These are phyloP conservation scores for Cremastinae sp. DNA, from an alignment of 2,888 invertebrate genomes.

Conservation along the genomic window DNA sequence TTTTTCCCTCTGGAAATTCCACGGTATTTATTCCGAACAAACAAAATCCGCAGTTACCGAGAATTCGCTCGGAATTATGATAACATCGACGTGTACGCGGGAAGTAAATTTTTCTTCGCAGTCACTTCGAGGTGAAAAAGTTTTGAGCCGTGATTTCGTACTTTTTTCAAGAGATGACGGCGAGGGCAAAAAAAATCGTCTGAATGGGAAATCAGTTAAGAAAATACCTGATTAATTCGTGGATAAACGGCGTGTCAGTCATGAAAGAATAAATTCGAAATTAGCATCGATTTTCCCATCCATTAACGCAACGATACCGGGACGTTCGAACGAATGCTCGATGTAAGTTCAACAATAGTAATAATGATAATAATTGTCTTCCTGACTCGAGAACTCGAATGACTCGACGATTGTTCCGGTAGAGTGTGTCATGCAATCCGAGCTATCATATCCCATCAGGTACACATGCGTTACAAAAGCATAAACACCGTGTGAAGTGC, in stretches of 20 bases:
- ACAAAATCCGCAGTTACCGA: neutral
- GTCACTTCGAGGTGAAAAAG: neutral
- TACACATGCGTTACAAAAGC: conserved; percentile 22
- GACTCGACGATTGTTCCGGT: conserved; percentile 22
- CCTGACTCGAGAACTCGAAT: conserved; percentile 17
- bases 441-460: conserved; percentile 32
- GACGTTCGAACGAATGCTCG: neutral
- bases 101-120: neutral
- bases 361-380: conserved; percentile 6
- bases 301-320: too few species aligned
- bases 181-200: too few species aligned
- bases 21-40: neutral
- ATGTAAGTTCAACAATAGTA: too few species aligned
- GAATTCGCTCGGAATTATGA: neutral
- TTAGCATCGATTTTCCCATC: too few species aligned
- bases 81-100: neutral
- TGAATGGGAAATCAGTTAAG: too few species aligned
- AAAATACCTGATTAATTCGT: too few species aligned
- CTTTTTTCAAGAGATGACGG: too few species aligned
- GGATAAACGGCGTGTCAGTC: too few species aligned
- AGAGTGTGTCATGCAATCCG: conserved; percentile 19
- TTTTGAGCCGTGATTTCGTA: too few species aligned
- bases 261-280: too few species aligned
- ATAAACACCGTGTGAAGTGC: conserved; percentile 26
- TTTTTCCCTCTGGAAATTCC: neutral